Base-by-base conservation (phyloP, 1,140 invertebrate species). In the Bradynema listronoti region DNA sequence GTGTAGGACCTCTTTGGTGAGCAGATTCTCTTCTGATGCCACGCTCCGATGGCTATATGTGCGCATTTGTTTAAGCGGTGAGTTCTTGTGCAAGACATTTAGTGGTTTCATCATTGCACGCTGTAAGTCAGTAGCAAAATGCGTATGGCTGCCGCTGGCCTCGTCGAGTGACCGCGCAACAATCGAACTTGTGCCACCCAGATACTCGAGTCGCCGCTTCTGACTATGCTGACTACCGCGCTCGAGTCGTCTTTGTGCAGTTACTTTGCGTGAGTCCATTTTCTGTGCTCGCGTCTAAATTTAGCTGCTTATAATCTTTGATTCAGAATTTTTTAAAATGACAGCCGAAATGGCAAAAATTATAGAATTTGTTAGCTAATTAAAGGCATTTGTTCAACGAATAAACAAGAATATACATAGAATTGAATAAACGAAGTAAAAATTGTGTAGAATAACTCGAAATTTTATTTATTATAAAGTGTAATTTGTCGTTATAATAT, bases 231-330 rank as follows among this genome's bases (percentile, higher is more conserved):
- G 11, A 11, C 32, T 4, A 34, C 16, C n/a, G 9, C 34, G n/a
- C 27, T n/a, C 4, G 32, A 55, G 19, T 45, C 4, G 16, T 55
- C 52, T 55, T 3, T 45, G 52, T 25, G 50, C 52, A 19, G 47
- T 50, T n/a, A 55, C 32, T 16, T 55, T 55, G 52, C 52, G 52
- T 24, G 52, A 55, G 16, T 55, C 52, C 16, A 30, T 55, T 54
- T 55, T 53, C 43, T 55, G 33, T 27, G 50, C 52, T 49, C 16
- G 3, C 4, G 41, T 30, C 33, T 55, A 55, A 53, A 55, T 33
- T n/a, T n/a, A n/a, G n/a, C n/a, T n/a, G 30, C 11, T 29, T 25
- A 25, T 24, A 19, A 16, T 42, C n/a, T 42, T 16, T 42, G 16
- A 22, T 5, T 9, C 2, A 32, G 29, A 29, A n/a, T n/a, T n/a